Evolutionary conservation across 2,113 vertebrate species (phyloP).

Genomic region (Ciconia boyciana): DNA sequence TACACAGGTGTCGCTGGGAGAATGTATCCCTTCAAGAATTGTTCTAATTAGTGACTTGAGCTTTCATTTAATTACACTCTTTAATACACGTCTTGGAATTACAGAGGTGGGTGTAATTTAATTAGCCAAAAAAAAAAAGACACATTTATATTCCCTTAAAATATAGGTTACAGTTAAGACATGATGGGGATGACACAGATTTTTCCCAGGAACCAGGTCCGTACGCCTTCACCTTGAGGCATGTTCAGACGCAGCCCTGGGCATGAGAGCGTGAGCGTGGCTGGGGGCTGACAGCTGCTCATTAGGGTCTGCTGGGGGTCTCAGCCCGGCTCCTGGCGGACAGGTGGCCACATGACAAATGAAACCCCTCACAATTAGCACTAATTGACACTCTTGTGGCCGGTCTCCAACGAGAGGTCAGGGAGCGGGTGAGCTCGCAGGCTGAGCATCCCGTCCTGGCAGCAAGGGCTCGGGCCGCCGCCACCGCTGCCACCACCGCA

Average conservation of each 20-base stretch:
- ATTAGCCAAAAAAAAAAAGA: background rate
- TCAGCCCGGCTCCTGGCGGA: slow-evolving; percentile 5
- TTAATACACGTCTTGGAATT: slow-evolving; percentile 40
- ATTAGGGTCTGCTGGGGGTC: slow-evolving; percentile 3
- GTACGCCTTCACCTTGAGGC: background rate
- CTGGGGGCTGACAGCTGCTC: slow-evolving; percentile 51
- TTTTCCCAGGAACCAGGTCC: background rate
- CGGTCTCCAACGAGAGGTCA: background rate
- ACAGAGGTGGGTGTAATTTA: slow-evolving; percentile 57
- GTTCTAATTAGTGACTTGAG: slow-evolving; percentile 53
- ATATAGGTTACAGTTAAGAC: slow-evolving; percentile 2
- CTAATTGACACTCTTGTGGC: slow-evolving; percentile 56
- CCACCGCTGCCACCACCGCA: fast-evolving
- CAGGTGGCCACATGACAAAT: slow-evolving; percentile 43
- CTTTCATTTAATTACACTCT: slow-evolving; percentile 56
- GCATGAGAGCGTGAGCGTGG: fast-evolving
- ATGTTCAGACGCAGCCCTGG: background rate
- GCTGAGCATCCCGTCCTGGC: background rate
- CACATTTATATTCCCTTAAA: background rate
- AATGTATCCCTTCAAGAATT: slow-evolving; percentile 44
- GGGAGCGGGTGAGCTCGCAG: background rate
- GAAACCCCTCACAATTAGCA: slow-evolving; percentile 45
- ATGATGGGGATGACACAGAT: background rate
- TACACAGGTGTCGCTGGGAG: background rate
- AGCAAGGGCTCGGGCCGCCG: background rate